Percentiles rank a stretch among this genome's conserved stretches.
Conservation (phyloP, 2,888 invertebrate genomes). For the Rugalucina vietnamica region DNA sequence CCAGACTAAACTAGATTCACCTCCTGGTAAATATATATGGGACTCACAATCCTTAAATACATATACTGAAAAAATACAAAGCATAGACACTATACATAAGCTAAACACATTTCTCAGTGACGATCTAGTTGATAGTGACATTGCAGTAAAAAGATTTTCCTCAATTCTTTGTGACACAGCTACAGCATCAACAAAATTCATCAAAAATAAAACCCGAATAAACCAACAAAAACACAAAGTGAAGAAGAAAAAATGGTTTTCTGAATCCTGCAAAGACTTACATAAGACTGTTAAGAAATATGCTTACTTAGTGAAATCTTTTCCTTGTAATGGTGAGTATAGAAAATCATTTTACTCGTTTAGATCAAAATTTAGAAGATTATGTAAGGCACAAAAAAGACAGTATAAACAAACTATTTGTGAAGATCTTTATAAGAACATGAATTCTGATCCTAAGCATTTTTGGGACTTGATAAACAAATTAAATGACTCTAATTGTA, state of each 20-base stretch:
- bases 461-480: not conserved
- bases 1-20: not conserved
- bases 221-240: not conserved
- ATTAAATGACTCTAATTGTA: not conserved
- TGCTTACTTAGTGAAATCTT: too few species aligned
- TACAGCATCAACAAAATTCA: not conserved
- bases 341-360: not conserved
- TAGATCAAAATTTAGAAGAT: not conserved
- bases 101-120: not conserved
- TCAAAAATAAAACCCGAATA: not conserved
- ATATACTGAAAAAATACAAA: not conserved
- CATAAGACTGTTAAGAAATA: too few species aligned
- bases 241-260: not conserved
- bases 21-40: slow-evolving; percentile 8
- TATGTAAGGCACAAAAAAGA: not conserved
- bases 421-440: not conserved
- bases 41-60: not conserved
- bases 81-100: not conserved
- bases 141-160: not conserved
- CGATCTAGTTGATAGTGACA: not conserved
- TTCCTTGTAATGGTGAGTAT: not conserved
- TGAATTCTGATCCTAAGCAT: not conserved
- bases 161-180: not conserved
- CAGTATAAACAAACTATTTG: not conserved
- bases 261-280: not conserved